Evolutionary conservation across 1,140 invertebrate genomes (phyloP), one percentile per base, ranked within the genome.

Genomic region (Trachelipus rathkii): DNA sequence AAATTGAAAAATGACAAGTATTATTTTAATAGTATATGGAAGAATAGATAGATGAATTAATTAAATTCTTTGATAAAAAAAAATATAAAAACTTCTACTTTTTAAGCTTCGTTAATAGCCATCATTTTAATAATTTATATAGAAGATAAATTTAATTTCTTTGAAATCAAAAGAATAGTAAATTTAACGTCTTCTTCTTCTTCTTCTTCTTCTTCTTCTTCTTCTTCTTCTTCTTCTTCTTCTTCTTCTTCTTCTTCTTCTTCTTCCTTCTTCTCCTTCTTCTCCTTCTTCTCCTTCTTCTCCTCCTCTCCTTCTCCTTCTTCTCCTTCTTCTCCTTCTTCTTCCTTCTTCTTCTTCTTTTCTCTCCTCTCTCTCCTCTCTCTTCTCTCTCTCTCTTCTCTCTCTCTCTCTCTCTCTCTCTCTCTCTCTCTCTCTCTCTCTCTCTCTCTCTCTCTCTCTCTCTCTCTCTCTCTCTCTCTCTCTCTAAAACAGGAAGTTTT

Each of bases 281-380:
- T n/a, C n/a, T 53, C 50, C n/a, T 53, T n/a, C n/a, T 53, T n/a
- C n/a, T 53, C 50, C n/a, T 53, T n/a, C n/a, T 53, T n/a, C n/a
- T 53, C 50, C n/a, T 53, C 50, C n/a, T 53, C 50, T 53, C n/a
- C 50, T 53, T 53, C 50, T 53, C 50, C n/a, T 53, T 53, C 50
- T 53, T 53, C 50, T 53, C n/a, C 50, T 53, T 53, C 50, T 53
- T 53, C 50, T 53, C n/a, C 50, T 53, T 53, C 50, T 53, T 53
- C 50, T 53, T 53, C 50, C n/a, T 53, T n/a, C n/a, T 53, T n/a
- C n/a, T 53, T n/a, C n/a, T 53, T n/a, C n/a, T 53, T n/a, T 53
- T 53, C 50, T 53, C n/a, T 53, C n/a, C 50, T 53, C n/a, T n/a
- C n/a, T 53, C 50, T 53, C n/a, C n/a, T 53, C 50, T 53, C n/a